Evolutionary conservation across 2,888 invertebrate genomes (phyloP).

Genomic region (Eurytoma californica): DNA sequence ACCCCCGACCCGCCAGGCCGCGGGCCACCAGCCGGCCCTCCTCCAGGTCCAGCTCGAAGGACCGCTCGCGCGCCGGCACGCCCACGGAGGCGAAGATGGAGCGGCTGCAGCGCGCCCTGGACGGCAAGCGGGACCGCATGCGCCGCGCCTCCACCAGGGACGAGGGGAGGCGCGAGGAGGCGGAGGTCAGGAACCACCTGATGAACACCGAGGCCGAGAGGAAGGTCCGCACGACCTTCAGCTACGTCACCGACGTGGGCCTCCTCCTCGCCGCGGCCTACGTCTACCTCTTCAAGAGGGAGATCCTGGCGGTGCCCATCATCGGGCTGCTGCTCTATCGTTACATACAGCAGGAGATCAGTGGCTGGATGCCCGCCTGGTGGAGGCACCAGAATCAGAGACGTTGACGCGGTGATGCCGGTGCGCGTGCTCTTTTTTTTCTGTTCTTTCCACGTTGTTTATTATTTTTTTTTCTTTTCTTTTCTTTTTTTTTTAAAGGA

Average conservation of each 20-base stretch:
- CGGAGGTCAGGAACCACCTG: slow-evolving; percentile 71
- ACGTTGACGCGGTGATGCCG: slow-evolving; percentile 39
- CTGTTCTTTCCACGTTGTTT: slow-evolving; percentile 55
- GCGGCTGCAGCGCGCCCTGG: slow-evolving; percentile 64
- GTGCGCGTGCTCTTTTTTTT: slow-evolving; percentile 45
- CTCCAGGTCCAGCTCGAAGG: slow-evolving; percentile 68
- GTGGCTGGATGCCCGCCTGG: slow-evolving; percentile 63
- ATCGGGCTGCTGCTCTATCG: slow-evolving; percentile 86
- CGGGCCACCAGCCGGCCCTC: slow-evolving; percentile 58
- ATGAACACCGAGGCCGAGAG: slow-evolving; percentile 80
- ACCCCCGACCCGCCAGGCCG: slow-evolving; percentile 42
- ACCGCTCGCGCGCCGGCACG: slow-evolving; percentile 64
- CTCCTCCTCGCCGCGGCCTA: slow-evolving; percentile 87
- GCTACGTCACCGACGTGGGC: slow-evolving; percentile 85
- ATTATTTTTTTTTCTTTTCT: slow-evolving; percentile 13
- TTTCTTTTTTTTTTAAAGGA: slow-evolving; percentile 47
- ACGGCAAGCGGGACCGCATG: slow-evolving; percentile 61
- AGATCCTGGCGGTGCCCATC: slow-evolving; percentile 87
- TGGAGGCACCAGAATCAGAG: slow-evolving; percentile 55
- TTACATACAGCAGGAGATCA: slow-evolving; percentile 82
- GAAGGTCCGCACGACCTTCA: slow-evolving; percentile 82
- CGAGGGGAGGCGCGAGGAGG: slow-evolving; percentile 37
- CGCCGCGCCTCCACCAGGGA: slow-evolving; percentile 55
- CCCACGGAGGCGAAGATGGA: slow-evolving; percentile 73
- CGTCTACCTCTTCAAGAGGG: slow-evolving; percentile 88